A percentile compares a stretch with the other conserved stretches of the same genome.
Evolutionary conservation across 2,113 vertebrate species (phyloP).

Genomic region (Phylloscopus trochiloides): DNA sequence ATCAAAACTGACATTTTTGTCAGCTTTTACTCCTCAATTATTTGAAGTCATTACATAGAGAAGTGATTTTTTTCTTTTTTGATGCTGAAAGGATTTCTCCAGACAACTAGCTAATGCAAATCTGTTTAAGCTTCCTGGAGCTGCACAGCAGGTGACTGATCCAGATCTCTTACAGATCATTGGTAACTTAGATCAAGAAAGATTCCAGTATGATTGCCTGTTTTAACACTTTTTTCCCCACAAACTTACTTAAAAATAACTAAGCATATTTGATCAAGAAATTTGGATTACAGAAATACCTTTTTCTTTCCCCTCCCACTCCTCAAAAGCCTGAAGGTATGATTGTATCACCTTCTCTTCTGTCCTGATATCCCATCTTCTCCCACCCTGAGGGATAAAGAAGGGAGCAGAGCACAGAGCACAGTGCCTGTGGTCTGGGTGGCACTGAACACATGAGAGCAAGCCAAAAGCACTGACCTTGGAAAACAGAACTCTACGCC

Average conservation of each 20-base stretch:
- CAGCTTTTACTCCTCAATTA: not conserved
- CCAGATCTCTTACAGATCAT: not conserved
- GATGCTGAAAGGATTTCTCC: not conserved
- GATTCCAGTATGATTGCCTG: not conserved
- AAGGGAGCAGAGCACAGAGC: not conserved
- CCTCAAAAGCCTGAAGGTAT: not conserved
- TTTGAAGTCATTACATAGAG: not conserved
- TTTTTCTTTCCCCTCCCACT: not conserved
- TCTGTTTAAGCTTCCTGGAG: not conserved
- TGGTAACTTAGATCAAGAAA: not conserved
- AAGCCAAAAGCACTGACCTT: not conserved
- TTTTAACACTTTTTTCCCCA: not conserved
- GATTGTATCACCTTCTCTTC: not conserved
- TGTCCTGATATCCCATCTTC: not conserved
- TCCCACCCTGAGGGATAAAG: not conserved
- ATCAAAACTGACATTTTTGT: not conserved
- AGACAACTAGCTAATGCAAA: not conserved
- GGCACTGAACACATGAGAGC: not conserved
- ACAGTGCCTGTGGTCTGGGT: not conserved
- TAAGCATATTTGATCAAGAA: not conserved
- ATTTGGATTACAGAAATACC: accelerated
- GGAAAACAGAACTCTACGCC: not conserved
- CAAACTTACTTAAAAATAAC: not conserved
- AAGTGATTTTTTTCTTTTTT: not conserved
- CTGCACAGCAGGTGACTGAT: not conserved